Percentiles rank a stretch among this genome's conserved stretches.
Conservation (phyloP, 2,888 invertebrate genomes). For the Abrostola tripartita region DNA sequence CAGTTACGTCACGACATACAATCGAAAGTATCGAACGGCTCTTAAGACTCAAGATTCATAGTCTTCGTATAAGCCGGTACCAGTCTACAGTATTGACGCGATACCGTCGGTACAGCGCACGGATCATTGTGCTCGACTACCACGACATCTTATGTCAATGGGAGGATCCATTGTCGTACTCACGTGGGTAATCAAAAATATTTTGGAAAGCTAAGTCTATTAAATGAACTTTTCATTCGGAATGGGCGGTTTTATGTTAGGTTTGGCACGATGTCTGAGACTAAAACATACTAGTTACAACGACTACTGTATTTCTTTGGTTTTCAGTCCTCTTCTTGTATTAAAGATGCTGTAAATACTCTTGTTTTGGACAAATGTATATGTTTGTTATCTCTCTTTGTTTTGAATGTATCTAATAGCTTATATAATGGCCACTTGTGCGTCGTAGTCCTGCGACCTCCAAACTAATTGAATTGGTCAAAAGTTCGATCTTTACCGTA, state of each 20-base stretch:
- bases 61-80: slow-evolving; percentile 67
- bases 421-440: no score
- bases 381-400: no score
- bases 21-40: slow-evolving; percentile 51
- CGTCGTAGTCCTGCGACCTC: no score
- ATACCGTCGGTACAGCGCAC: slow-evolving; percentile 58
- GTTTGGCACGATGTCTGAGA: neutral
- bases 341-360: no score
- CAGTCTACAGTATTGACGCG: slow-evolving; percentile 62
- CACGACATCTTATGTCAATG: slow-evolving; percentile 26
- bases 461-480: no score
- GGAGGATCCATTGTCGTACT: slow-evolving; percentile 4
- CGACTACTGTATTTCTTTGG: no score
- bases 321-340: no score
- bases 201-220: neutral
- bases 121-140: slow-evolving; percentile 60
- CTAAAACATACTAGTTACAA: no score
- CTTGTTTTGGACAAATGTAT: no score
- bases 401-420: no score
- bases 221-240: neutral
- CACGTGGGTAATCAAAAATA: neutral
- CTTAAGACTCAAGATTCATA: slow-evolving; percentile 55
- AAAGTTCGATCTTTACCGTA: no score
- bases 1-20: slow-evolving; percentile 46
- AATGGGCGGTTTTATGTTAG: neutral